A percentile compares a stretch with the other conserved stretches of the same genome.
Evolutionary conservation across 2,888 invertebrate genomes (phyloP).

Genomic region (Dolichopus griseipennis): DNA sequence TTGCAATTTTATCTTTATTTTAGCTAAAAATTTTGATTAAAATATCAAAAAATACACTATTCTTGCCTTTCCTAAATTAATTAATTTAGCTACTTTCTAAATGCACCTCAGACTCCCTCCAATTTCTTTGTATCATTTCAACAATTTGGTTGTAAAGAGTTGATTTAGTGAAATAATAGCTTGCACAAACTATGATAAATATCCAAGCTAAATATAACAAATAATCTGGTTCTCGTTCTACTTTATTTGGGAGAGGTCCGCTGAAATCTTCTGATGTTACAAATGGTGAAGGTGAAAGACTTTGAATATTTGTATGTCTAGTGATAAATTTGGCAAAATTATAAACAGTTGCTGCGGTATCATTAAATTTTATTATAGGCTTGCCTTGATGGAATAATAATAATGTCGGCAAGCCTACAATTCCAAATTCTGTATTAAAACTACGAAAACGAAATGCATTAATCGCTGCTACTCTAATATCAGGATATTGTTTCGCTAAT

Average conservation of each 20-base stretch:
- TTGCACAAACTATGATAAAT: slow-evolving; percentile 66
- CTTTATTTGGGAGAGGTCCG: slow-evolving; percentile 72
- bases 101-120: slow-evolving; percentile 67
- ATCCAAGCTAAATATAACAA: slow-evolving; percentile 75
- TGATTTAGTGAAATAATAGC: slow-evolving; percentile 69
- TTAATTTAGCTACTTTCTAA: slow-evolving; percentile 29
- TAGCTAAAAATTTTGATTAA: no score
- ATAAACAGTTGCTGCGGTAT: slow-evolving; percentile 68
- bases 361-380: slow-evolving; percentile 76
- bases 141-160: slow-evolving; percentile 69
- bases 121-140: slow-evolving; percentile 74
- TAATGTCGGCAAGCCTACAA: slow-evolving; percentile 81
- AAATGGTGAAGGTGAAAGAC: slow-evolving; percentile 50
- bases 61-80: no score
- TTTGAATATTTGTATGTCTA: slow-evolving; percentile 61
- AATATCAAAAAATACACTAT: no score
- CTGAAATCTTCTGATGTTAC: slow-evolving; percentile 67
- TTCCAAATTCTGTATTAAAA: slow-evolving; percentile 84
- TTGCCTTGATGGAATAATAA: slow-evolving; percentile 84
- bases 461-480: slow-evolving; percentile 77
- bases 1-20: no score
- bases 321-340: slow-evolving; percentile 69
- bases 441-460: slow-evolving; percentile 77
- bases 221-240: slow-evolving; percentile 69
- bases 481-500: slow-evolving; percentile 75